Conservation (phyloP, 2,113 vertebrate genomes). For the Carassius gibelio region DNA sequence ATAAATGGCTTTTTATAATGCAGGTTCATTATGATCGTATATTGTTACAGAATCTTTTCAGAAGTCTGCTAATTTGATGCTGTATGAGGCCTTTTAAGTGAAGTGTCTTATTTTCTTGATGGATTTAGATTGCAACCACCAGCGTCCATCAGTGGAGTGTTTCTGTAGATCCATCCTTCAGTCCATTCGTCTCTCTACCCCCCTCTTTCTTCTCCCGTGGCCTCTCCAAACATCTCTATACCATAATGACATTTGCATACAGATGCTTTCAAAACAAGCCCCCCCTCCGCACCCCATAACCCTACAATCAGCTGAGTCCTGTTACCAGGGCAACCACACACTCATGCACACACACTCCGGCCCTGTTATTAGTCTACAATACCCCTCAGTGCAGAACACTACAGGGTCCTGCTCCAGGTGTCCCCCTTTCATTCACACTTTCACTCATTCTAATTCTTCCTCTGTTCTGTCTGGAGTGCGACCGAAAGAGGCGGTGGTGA, state of each 20-base stretch:
- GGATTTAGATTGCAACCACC: slow-evolving; percentile 22
- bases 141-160: not conserved
- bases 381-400: slow-evolving; percentile 43
- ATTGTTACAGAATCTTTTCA: not conserved
- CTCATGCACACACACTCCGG: slow-evolving; percentile 21
- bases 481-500: not conserved
- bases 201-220: slow-evolving; percentile 4
- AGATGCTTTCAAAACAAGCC: slow-evolving; percentile 77
- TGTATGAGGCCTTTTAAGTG: slow-evolving; percentile 20
- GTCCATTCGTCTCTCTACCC: slow-evolving; percentile 16
- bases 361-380: slow-evolving; percentile 49
- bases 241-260: slow-evolving; percentile 86
- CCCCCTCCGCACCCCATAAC: slow-evolving; percentile 43
- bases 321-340: slow-evolving; percentile 41
- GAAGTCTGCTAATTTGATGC: slow-evolving; percentile 14
- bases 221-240: slow-evolving; percentile 60
- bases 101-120: slow-evolving; percentile 44
- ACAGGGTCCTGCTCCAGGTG: slow-evolving; percentile 49
- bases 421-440: slow-evolving; percentile 37
- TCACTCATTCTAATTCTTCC: slow-evolving; percentile 31
- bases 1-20: not conserved
- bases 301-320: slow-evolving; percentile 59
- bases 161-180: slow-evolving; percentile 35
- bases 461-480: slow-evolving; percentile 24
- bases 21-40: slow-evolving; percentile 4